phyloP scores from a whole-genome alignment of 2,113 vertebrate genomes.

The Brachypodius melanocephalos region DNA sequence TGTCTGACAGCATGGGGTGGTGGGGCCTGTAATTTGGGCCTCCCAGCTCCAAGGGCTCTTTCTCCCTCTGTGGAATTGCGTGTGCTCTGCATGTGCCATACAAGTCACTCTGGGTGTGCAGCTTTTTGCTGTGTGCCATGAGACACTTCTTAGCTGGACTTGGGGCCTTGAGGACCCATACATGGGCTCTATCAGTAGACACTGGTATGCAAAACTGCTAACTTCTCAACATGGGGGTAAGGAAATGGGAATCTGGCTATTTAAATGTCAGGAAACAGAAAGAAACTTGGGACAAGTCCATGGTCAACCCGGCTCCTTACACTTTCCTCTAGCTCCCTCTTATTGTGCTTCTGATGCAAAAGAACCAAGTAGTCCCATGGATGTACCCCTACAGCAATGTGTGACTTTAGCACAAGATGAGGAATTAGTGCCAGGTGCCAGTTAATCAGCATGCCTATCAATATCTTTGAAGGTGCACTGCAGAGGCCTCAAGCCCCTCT shows the following conservation, averaged over 20 bases:
- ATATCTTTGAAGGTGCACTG: background rate
- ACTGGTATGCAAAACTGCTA: background rate
- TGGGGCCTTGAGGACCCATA: too few relatives aligned
- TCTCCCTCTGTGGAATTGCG: rapidly evolving
- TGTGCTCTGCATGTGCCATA: background rate
- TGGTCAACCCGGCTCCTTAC: background rate
- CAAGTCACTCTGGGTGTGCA: background rate
- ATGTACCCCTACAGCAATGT: background rate
- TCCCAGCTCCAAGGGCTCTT: background rate
- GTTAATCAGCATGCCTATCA: background rate
- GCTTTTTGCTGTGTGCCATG: background rate
- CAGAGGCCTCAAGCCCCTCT: background rate
- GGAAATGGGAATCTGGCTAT: background rate
- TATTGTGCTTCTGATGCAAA: rapidly evolving
- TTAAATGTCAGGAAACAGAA: background rate
- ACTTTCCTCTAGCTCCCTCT: background rate
- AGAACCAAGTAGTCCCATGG: background rate
- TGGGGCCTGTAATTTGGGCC: background rate
- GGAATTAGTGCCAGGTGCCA: background rate
- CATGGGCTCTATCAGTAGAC: background rate
- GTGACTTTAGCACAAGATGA: background rate
- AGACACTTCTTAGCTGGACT: background rate
- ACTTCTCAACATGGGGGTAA: background rate
- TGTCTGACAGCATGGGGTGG: background rate
- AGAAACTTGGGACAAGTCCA: background rate